Percentiles rank a stretch among this genome's conserved stretches.
phyloP scores from a whole-genome alignment of 1,140 invertebrate species.

The Antheraea pernyi region DNA sequence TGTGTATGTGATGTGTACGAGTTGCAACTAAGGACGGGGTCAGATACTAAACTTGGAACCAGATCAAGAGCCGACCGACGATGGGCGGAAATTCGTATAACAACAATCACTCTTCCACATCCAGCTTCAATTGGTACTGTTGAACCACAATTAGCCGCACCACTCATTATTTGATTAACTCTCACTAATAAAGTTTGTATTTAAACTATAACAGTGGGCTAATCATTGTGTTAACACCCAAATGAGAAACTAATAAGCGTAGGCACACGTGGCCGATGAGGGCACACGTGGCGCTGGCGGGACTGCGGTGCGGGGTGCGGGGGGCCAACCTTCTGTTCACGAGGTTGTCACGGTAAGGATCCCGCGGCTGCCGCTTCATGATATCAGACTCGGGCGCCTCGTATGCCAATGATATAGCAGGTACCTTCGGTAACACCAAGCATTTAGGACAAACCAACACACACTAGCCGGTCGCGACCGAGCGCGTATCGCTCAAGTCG shows the following conservation, averaged over 20 bases:
- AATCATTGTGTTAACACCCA: conserved; percentile 64
- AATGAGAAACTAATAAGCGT: conserved; percentile 63
- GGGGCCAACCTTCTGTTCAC: conserved; percentile 92
- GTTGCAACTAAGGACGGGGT: neutral
- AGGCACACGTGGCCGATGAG: conserved; percentile 19
- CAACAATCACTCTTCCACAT: conserved; percentile 75
- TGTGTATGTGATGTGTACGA: conserved; percentile 31
- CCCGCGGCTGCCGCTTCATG: conserved; percentile 97
- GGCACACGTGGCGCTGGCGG: conserved; percentile 28
- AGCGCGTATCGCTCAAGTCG: conserved; percentile 15
- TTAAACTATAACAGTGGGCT: conserved; percentile 39
- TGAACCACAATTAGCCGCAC: conserved; percentile 63
- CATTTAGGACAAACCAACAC: conserved; percentile 69
- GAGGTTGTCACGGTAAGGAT: conserved; percentile 96
- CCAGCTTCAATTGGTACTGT: conserved; percentile 62
- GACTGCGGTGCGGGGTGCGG: conserved; percentile 33
- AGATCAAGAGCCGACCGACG: neutral
- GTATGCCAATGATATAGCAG: conserved; percentile 97
- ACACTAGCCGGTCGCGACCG: conserved; percentile 32
- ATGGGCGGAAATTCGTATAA: conserved; percentile 14
- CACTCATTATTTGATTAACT: conserved; percentile 36
- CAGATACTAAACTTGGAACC: neutral
- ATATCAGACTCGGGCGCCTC: conserved; percentile 98
- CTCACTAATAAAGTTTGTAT: conserved; percentile 39
- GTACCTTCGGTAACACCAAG: conserved; percentile 86